These are phyloP conservation scores for Patella depressa DNA, from an alignment of 2,888 invertebrate genomes.

Conservation along the genomic window DNA sequence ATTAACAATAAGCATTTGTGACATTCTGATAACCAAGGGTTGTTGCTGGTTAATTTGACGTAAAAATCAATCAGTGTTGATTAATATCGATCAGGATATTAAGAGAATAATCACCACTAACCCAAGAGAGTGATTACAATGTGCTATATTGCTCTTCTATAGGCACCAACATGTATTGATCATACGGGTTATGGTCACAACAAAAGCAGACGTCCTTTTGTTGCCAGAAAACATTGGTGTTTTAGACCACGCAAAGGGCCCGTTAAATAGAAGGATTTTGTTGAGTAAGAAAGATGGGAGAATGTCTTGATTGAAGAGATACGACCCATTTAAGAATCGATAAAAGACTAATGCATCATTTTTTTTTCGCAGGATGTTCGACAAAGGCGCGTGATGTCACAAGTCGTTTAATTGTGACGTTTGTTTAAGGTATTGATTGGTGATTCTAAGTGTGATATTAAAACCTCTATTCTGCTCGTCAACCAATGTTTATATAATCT, in stretches of 20 bases:
- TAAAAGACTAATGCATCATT: constrained; percentile 11
- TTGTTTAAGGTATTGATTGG: background rate
- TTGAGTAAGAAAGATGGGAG: background rate
- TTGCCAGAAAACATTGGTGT: background rate
- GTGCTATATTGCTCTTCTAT: constrained; percentile 7
- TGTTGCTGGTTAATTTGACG: background rate
- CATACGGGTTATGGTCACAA: background rate
- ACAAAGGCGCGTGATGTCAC: background rate
- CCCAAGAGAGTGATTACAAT: background rate
- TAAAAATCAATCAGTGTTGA: background rate
- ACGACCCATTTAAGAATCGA: background rate
- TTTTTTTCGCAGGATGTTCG: background rate
- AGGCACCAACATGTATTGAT: background rate
- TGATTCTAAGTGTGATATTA: background rate
- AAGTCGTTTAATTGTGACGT: background rate
- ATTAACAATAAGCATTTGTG: no score
- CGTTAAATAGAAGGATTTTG: background rate
- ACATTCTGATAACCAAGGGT: background rate
- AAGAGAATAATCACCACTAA: background rate
- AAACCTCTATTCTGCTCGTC: no score
- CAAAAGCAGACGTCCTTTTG: constrained; percentile 1
- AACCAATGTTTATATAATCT: constrained; percentile 3
- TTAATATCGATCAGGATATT: constrained; percentile 5
- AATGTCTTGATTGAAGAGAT: constrained; percentile 1
- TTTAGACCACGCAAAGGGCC: background rate